These are phyloP conservation scores for Drosophila affinis DNA, from an alignment of 2,888 invertebrate species.

Conservation along the genomic window DNA sequence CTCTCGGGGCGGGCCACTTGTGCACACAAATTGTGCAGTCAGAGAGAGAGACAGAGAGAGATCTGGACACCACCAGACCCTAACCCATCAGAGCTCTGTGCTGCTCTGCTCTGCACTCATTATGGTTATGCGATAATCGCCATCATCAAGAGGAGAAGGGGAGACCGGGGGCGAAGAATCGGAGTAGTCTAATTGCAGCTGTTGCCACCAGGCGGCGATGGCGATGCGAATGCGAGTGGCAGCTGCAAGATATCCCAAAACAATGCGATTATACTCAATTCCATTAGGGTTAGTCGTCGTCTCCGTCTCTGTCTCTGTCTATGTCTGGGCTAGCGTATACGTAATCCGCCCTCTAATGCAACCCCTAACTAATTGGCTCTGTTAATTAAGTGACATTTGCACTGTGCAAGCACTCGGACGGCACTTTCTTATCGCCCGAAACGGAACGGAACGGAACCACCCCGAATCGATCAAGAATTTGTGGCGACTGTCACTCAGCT, in stretches of 20 bases:
- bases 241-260: slow-evolving; percentile 39
- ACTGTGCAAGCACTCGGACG: neutral
- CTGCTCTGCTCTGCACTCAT: slow-evolving; percentile 21
- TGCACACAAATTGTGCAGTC: slow-evolving; percentile 47
- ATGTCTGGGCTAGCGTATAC: slow-evolving; percentile 35
- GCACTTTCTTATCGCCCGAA: slow-evolving; percentile 13
- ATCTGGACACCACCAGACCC: neutral
- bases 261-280: slow-evolving; percentile 34
- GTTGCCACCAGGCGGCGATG: slow-evolving; percentile 16
- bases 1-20: slow-evolving; percentile 52
- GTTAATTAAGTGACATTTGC: slow-evolving; percentile 24
- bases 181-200: slow-evolving; percentile 16
- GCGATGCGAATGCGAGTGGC: slow-evolving; percentile 12
- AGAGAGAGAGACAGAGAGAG: neutral
- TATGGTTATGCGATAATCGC: slow-evolving; percentile 29
- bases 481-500: slow-evolving; percentile 1
- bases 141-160: slow-evolving; percentile 5
- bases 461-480: slow-evolving; percentile 21
- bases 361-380: slow-evolving; percentile 35
- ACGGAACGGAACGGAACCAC: neutral
- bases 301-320: neutral
- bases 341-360: slow-evolving; percentile 44
- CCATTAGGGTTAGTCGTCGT: slow-evolving; percentile 20
- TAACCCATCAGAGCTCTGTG: neutral
- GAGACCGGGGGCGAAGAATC: slow-evolving; percentile 4